Percentiles rank a stretch among this genome's conserved stretches.
These are phyloP conservation scores for Lamprotornis superbus DNA, from an alignment of 2,113 vertebrate genomes.

Conservation along the genomic window DNA sequence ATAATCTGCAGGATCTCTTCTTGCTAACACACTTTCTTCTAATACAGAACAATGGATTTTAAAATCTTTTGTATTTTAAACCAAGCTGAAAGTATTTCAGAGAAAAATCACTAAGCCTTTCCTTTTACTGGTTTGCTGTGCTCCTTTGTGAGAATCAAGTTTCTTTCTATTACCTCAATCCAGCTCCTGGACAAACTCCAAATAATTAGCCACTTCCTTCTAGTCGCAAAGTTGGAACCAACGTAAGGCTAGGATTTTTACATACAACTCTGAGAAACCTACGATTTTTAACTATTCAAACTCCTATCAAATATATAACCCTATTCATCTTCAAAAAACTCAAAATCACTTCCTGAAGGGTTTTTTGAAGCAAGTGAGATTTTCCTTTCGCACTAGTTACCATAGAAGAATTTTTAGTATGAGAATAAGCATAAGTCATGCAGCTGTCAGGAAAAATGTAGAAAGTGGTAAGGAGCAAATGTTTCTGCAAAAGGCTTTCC, in stretches of 20 bases:
- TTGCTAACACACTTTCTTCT: not conserved
- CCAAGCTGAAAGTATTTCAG: not conserved
- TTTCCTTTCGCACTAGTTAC: not conserved
- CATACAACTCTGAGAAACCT: not conserved
- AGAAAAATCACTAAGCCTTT: not conserved
- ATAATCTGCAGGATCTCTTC: not conserved
- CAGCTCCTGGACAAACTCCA: not conserved
- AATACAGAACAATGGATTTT: not conserved
- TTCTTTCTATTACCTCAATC: not conserved
- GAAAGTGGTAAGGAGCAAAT: not conserved
- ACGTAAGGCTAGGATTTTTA: not conserved
- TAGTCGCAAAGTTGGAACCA: not conserved
- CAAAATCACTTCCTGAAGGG: not conserved
- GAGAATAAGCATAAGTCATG: not conserved
- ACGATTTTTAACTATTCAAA: not conserved
- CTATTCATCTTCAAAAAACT: not conserved
- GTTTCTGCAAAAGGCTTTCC: not conserved
- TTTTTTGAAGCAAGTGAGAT: not conserved
- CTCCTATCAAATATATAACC: not conserved
- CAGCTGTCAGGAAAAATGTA: not conserved
- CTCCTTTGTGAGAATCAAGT: not conserved
- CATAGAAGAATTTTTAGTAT: not conserved
- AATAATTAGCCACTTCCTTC: not conserved
- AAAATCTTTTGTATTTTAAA: constrained; percentile 10
- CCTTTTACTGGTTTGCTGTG: not conserved